Conservation (phyloP, 1,140 invertebrate species). For the Drosophila teissieri region DNA sequence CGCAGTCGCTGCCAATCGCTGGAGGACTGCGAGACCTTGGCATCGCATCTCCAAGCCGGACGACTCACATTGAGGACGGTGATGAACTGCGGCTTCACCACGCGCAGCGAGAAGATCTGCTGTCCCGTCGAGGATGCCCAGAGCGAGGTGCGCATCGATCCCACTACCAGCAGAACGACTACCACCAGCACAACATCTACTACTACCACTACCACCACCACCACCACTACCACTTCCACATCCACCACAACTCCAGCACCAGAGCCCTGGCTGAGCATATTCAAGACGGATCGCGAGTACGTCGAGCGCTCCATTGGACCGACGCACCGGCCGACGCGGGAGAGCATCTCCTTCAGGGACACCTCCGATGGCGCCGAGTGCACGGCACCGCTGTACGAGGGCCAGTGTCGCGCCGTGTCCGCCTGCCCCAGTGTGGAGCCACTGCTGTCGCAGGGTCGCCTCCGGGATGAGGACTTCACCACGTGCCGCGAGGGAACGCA, state of each 20-base stretch:
- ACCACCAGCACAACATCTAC: background rate
- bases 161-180: background rate
- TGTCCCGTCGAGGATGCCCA: constrained; percentile 49
- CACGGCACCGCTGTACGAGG: constrained; percentile 57
- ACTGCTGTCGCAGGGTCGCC: constrained; percentile 41
- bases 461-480: constrained; percentile 54
- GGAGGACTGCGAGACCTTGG: constrained; percentile 42
- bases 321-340: background rate
- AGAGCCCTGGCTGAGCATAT: constrained; percentile 41
- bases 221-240: background rate
- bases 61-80: constrained; percentile 18
- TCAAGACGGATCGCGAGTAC: constrained; percentile 53
- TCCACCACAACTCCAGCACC: constrained; percentile 7
- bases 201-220: background rate
- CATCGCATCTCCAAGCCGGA: constrained; percentile 24
- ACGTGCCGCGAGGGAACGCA: constrained; percentile 47
- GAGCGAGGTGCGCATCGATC: constrained; percentile 2
- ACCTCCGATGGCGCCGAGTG: constrained; percentile 18
- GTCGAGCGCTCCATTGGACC: constrained; percentile 8
- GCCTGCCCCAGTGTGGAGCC: constrained; percentile 43
- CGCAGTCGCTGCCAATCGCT: constrained; percentile 56
- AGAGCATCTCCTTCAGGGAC: constrained; percentile 9
- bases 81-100: constrained; percentile 57
- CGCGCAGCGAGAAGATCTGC: constrained; percentile 61
- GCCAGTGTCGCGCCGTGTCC: constrained; percentile 47